phyloP scores from a whole-genome alignment of 2,113 vertebrate genomes.

The Arothron firmamentum region DNA sequence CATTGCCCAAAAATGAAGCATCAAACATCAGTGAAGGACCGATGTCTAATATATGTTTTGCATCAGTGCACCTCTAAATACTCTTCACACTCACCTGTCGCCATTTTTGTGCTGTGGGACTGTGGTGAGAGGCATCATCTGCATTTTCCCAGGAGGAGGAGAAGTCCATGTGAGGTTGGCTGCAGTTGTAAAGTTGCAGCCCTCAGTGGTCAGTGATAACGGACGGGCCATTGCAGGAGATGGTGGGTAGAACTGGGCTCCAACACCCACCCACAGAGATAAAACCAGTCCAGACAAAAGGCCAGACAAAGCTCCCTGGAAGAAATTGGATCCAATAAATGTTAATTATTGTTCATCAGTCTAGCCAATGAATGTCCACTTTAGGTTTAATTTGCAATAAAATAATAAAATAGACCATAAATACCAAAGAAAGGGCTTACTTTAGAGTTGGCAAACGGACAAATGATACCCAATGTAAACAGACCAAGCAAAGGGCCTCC shows the following conservation, averaged over 20 bases:
- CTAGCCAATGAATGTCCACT: not conserved
- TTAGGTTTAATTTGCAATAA: not conserved
- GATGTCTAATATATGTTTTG: too few relatives aligned
- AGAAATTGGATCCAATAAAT: constrained; percentile 3
- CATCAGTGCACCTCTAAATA: not conserved
- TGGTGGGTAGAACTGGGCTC: constrained; percentile 72
- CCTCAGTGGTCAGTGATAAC: constrained; percentile 62
- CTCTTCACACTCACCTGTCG: constrained; percentile 30
- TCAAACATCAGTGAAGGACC: too few relatives aligned
- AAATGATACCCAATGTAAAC: constrained; percentile 76
- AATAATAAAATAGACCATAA: not conserved
- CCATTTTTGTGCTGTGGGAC: not conserved
- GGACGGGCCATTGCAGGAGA: constrained; percentile 51
- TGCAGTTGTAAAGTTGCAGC: constrained; percentile 63
- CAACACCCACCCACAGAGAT: constrained; percentile 76
- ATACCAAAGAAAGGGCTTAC: constrained; percentile 54
- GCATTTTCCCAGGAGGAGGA: constrained; percentile 8
- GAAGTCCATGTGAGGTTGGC: constrained; percentile 47
- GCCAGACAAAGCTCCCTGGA: constrained; percentile 75
- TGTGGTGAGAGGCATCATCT: constrained; percentile 9
- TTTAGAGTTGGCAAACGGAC: constrained; percentile 74
- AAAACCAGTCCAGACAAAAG: constrained; percentile 68
- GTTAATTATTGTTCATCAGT: too few relatives aligned
- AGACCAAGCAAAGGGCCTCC: constrained; percentile 79
- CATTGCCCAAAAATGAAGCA: too few relatives aligned